Base-by-base conservation (phyloP, 2,797 vertebrate genomes). In the Oreochromis mossambicus region DNA sequence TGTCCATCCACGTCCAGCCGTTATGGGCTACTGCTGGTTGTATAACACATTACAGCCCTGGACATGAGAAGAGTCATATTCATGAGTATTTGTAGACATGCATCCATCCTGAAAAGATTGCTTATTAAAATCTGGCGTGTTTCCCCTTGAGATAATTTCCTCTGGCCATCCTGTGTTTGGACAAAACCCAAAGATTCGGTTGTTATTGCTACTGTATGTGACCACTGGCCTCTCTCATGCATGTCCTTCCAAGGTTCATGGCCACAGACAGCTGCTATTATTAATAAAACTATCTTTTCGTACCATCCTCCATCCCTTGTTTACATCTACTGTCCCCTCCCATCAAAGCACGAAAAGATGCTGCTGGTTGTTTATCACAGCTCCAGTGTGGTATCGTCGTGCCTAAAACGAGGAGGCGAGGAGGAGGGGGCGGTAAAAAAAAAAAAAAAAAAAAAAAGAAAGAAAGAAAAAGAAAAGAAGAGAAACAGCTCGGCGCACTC, bases 41-140 rank as follows among this genome's bases (percentile, higher is more conserved):
- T 91, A 85, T 92, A 95, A 95, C 86, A 85, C 85, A 77, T 56
- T 36, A 24, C 48, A 66, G 58, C 58, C 12, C 43, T 92, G 83
- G 78, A 88, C 83, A 84, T 86, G 56, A 88, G 43, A 78, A 3
- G 41, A 79, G 41, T 61, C 50, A 9, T 21, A 73, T 78, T 85
- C 43, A 11, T 41, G 29, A 38, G 70, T 12, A 48, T 73, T 26
- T 73, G 68, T 48, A 48, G 24, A 12, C 14, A 51, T 58, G 46
- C 32, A 38, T 83, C 36, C 8, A 75, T 21, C 73, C 15, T 38
- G 70, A 8, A 6, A 73, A 21, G 61, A 51, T 55, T 46, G 24
- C 15, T 38, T 66, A 50, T 54, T 13, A 6, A n/a, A 46, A 68
- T 78, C 82, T 54, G 13, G 78, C 32, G 6, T 15, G 66, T 32